Percentiles rank a stretch among this genome's conserved stretches.
These are phyloP conservation scores for Ichneumon xanthorius DNA, from an alignment of 2,888 invertebrate genomes.

Conservation along the genomic window DNA sequence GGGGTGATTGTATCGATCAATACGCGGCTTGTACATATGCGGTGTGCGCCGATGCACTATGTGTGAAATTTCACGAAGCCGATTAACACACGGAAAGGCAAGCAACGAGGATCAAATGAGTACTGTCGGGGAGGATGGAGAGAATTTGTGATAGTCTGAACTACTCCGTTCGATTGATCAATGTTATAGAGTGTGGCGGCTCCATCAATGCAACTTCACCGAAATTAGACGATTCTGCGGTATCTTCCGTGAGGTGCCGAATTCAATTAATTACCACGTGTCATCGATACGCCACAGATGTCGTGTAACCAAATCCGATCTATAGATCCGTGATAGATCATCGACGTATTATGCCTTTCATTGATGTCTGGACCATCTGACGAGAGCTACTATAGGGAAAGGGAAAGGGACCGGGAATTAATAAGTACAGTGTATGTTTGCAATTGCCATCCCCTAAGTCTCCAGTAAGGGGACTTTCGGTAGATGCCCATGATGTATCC, in stretches of 20 bases:
- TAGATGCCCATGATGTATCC: too few species aligned
- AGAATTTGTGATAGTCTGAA: neutral
- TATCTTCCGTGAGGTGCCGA: neutral
- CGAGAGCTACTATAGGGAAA: too few species aligned
- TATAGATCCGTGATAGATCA: too few species aligned
- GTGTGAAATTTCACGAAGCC: slow-evolving; percentile 38
- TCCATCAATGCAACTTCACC: neutral
- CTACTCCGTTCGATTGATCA: neutral
- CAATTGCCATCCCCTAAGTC: too few species aligned
- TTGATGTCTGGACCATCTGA: too few species aligned
- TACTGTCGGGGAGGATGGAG: neutral
- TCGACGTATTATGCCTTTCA: too few species aligned
- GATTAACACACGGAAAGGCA: neutral
- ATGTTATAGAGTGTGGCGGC: neutral
- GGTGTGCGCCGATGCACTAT: neutral
- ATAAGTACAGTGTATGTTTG: too few species aligned
- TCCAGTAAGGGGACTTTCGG: too few species aligned
- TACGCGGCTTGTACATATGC: slow-evolving; percentile 8
- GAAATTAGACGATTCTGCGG: neutral
- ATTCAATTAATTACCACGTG: too few species aligned
- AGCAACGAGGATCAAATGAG: neutral
- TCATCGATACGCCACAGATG: too few species aligned
- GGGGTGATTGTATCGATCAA: slow-evolving; percentile 45
- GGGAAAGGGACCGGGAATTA: too few species aligned
- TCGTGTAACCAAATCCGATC: too few species aligned